Conservation (phyloP, 2,888 invertebrate species). For the Siphlonurus alternatus region DNA sequence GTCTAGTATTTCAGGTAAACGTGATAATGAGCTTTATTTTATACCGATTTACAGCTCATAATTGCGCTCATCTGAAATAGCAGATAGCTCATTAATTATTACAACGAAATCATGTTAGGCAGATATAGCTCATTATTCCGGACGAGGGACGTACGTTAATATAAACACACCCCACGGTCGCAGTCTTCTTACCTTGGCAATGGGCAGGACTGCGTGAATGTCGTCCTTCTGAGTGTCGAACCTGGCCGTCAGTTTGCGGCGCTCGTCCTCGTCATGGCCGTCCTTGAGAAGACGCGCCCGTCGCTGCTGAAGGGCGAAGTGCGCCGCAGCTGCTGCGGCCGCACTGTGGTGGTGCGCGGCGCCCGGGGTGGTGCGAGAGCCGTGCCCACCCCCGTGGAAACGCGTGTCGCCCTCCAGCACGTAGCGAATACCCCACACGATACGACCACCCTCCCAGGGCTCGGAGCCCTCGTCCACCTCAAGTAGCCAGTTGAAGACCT, state of each 20-base stretch:
- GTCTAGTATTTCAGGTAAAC: too few relatives aligned
- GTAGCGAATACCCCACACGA: conserved; percentile 73
- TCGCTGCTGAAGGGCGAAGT: conserved; percentile 9
- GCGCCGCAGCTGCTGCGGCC: neutral
- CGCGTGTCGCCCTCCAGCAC: conserved; percentile 25
- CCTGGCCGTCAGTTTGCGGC: conserved; percentile 55
- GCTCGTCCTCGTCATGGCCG: conserved; percentile 22
- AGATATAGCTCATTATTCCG: too few relatives aligned
- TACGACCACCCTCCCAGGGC: conserved; percentile 62
- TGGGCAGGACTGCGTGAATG: conserved; percentile 82
- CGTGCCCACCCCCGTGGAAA: conserved; percentile 6
- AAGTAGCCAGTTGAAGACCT: conserved; percentile 80
- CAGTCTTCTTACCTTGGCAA: conserved; percentile 86
- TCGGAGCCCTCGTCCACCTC: conserved; percentile 73
- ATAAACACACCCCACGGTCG: too few relatives aligned
- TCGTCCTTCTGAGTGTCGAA: conserved; percentile 86
- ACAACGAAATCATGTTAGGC: too few relatives aligned
- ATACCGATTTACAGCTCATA: too few relatives aligned
- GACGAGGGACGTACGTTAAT: too few relatives aligned
- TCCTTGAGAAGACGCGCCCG: conserved; percentile 12
- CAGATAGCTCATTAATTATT: too few relatives aligned
- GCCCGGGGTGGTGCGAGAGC: conserved; percentile 4
- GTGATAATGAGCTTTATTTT: too few relatives aligned
- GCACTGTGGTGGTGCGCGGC: neutral
- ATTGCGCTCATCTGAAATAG: too few relatives aligned